Evolutionary conservation across 2,888 invertebrate genomes (phyloP).

Genomic region (Calameuta idolon): DNA sequence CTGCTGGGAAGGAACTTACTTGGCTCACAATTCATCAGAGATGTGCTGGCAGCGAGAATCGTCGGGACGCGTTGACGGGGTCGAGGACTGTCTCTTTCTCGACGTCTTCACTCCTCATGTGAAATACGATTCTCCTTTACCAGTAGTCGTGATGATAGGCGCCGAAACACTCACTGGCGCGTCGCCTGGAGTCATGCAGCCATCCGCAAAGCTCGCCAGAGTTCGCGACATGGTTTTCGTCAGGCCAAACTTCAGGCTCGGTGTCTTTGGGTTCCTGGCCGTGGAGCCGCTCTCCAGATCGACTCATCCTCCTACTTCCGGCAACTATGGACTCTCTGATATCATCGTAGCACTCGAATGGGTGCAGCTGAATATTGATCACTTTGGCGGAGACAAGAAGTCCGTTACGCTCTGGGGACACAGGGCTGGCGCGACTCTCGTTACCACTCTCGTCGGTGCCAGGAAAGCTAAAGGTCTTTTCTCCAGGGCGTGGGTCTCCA

Average conservation of each 20-base stretch:
- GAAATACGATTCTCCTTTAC: constrained; percentile 81
- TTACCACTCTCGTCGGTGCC: constrained; percentile 78
- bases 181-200: constrained; percentile 78
- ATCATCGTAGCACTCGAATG: constrained; percentile 81
- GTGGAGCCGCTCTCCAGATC: constrained; percentile 77
- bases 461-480: constrained; percentile 76
- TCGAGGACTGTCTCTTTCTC: constrained; percentile 85
- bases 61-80: constrained; percentile 76
- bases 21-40: constrained; percentile 76
- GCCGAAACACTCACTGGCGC: constrained; percentile 84
- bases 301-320: constrained; percentile 80
- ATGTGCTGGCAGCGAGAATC: constrained; percentile 79
- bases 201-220: constrained; percentile 81
- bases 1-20: constrained; percentile 84
- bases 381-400: constrained; percentile 85
- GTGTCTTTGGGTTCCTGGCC: constrained; percentile 81
- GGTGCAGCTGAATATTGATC: constrained; percentile 84
- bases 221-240: constrained; percentile 87
- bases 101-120: constrained; percentile 87
- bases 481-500: constrained; percentile 83
- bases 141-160: constrained; percentile 86
- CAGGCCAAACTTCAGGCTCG: constrained; percentile 81
- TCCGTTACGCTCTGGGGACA: constrained; percentile 88
- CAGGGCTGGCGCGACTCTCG: constrained; percentile 86
- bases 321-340: constrained; percentile 89